These are phyloP conservation scores for Aegithalos caudatus DNA, from an alignment of 2,113 vertebrate species.

Conservation along the genomic window DNA sequence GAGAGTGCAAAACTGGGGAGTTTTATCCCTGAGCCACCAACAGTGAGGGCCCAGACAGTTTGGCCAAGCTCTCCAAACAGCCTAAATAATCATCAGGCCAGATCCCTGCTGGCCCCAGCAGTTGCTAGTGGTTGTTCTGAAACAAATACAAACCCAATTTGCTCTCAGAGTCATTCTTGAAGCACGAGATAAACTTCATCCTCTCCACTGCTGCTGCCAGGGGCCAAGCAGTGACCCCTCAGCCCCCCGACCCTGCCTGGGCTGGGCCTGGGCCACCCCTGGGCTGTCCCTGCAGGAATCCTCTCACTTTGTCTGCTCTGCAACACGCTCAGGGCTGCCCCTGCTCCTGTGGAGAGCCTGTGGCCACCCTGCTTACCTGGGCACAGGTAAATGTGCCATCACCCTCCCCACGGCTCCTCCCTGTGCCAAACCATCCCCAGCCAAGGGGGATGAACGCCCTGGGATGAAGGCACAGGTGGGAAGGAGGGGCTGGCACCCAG, in stretches of 20 bases:
- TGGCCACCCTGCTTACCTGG: accelerated
- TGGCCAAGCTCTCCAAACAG: neutral
- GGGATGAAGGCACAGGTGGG: accelerated
- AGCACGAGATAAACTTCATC: neutral
- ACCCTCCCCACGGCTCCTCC: accelerated
- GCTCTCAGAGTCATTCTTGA: neutral
- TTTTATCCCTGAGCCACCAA: neutral
- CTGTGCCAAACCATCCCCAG: neutral
- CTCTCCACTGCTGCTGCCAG: neutral
- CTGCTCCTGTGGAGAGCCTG: accelerated
- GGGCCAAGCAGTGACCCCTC: neutral
- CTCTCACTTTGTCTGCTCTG: too few species aligned
- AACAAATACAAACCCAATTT: neutral
- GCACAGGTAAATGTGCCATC: accelerated
- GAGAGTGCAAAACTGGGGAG: too few species aligned
- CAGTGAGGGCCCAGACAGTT: neutral
- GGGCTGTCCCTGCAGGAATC: accelerated
- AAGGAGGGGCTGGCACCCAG: neutral
- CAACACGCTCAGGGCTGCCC: accelerated
- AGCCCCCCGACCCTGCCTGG: accelerated
- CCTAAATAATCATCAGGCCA: neutral
- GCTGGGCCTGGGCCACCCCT: accelerated
- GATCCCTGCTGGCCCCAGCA: neutral
- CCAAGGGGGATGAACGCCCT: accelerated
- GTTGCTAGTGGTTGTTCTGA: neutral